These are phyloP conservation scores for Eupithecia centaureata DNA, from an alignment of 2,888 invertebrate species.

Conservation along the genomic window DNA sequence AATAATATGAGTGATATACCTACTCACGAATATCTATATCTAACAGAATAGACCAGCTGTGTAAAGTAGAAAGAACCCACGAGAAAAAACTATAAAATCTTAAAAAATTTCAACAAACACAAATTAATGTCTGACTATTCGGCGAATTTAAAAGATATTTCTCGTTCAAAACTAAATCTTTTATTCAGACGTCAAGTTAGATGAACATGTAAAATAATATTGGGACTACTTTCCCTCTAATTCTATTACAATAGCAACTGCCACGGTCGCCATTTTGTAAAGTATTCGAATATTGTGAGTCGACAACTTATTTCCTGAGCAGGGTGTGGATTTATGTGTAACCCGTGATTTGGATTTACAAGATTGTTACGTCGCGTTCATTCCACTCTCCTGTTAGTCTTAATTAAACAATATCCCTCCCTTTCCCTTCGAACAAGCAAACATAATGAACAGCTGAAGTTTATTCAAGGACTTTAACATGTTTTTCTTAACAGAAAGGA, in stretches of 20 bases:
- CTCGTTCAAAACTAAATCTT: not conserved
- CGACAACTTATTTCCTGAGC: not conserved
- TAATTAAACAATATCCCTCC: conserved; percentile 40
- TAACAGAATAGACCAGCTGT: no score
- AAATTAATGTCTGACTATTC: no score
- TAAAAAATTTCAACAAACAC: not conserved
- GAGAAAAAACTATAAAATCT: no score
- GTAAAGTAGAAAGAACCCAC: no score
- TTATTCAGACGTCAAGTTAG: not conserved
- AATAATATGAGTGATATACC: no score
- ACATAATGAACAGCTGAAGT: not conserved
- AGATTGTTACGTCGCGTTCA: conserved; percentile 22
- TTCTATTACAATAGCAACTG: not conserved
- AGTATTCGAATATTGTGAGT: not conserved
- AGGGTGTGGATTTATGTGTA: conserved; percentile 8
- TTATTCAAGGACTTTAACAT: not conserved
- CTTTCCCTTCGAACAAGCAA: conserved; percentile 28
- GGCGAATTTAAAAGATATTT: not conserved
- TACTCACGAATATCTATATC: no score
- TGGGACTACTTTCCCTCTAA: not conserved
- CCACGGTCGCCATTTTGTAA: not conserved
- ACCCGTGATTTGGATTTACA: conserved; percentile 13
- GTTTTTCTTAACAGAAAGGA: not conserved
- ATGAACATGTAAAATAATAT: not conserved
- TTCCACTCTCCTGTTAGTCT: conserved; percentile 36